These are phyloP conservation scores for Lucilia sericata DNA, from an alignment of 1,140 invertebrate genomes.

Conservation along the genomic window DNA sequence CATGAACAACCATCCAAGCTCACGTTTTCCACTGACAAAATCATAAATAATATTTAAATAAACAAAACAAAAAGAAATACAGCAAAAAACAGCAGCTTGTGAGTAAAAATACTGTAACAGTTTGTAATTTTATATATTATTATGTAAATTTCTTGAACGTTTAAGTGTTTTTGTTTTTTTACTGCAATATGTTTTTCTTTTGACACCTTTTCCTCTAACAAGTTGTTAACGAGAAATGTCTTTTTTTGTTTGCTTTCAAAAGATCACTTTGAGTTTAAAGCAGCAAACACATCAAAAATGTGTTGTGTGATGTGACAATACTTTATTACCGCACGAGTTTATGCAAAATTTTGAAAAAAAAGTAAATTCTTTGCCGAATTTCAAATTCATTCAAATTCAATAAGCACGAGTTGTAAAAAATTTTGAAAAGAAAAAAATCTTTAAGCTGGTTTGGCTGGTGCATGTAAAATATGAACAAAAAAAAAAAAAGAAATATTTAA, in stretches of 20 bases:
- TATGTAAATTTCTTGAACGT: neutral
- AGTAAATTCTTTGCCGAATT: neutral
- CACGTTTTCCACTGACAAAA: constrained; percentile 2
- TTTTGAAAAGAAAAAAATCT: neutral
- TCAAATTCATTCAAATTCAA: neutral
- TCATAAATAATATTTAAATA: constrained; percentile 28
- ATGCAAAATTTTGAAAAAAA: neutral
- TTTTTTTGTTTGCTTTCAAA: neutral
- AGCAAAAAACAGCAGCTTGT: neutral
- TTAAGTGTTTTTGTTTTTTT: neutral
- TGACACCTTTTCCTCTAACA: constrained; percentile 1
- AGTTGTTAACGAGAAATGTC: neutral
- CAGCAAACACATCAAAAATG: too few relatives aligned
- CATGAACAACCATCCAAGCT: constrained; percentile 16
- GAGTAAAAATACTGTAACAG: neutral
- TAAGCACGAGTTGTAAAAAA: neutral
- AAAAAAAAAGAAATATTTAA: neutral
- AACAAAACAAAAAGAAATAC: neutral
- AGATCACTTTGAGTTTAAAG: neutral
- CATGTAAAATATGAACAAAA: neutral
- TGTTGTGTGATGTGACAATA: neutral
- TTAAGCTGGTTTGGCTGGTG: neutral
- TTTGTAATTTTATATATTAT: constrained; percentile 8
- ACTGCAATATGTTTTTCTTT: neutral
- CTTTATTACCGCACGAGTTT: constrained; percentile 26